phyloP scores from a whole-genome alignment of 2,888 invertebrate genomes.

The Cryptops parisi region DNA sequence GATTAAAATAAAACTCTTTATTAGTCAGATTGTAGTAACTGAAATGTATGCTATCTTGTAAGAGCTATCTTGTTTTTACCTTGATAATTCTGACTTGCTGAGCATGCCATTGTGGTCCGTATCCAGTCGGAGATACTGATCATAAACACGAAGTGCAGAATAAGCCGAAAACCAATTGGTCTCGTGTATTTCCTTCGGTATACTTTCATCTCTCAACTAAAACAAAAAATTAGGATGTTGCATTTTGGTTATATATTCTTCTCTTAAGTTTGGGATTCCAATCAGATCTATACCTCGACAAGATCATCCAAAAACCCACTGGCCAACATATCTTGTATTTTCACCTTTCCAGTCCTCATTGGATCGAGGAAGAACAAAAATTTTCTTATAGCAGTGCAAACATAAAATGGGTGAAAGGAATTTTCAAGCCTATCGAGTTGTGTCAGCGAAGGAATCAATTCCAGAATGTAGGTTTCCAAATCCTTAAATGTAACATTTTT shows the following conservation, averaged over 20 bases:
- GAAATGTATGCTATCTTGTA: background rate
- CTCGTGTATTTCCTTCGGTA: constrained; percentile 68
- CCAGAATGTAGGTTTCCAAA: constrained; percentile 85
- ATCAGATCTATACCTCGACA: constrained; percentile 67
- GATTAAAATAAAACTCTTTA: background rate
- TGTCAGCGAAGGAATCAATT: constrained; percentile 79
- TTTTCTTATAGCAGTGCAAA: constrained; percentile 88
- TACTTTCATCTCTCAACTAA: constrained; percentile 63
- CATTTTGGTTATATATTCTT: background rate
- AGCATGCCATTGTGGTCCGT: constrained; percentile 92
- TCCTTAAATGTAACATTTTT: no score
- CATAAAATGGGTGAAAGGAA: constrained; percentile 89
- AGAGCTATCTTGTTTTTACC: constrained; percentile 37
- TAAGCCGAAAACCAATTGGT: constrained; percentile 85
- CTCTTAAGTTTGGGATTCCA: no score
- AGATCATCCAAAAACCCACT: constrained; percentile 86
- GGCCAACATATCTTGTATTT: constrained; percentile 80
- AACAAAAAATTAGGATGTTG: constrained; percentile 14
- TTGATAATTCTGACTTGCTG: constrained; percentile 72
- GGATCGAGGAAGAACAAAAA: constrained; percentile 94
- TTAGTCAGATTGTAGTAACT: background rate
- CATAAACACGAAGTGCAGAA: constrained; percentile 77
- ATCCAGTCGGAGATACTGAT: constrained; percentile 85
- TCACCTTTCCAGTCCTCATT: constrained; percentile 66
- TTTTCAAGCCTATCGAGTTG: constrained; percentile 80